Evolutionary conservation across 1,140 invertebrate species (phyloP).

Genomic region (Drosophila kurseongensis): DNA sequence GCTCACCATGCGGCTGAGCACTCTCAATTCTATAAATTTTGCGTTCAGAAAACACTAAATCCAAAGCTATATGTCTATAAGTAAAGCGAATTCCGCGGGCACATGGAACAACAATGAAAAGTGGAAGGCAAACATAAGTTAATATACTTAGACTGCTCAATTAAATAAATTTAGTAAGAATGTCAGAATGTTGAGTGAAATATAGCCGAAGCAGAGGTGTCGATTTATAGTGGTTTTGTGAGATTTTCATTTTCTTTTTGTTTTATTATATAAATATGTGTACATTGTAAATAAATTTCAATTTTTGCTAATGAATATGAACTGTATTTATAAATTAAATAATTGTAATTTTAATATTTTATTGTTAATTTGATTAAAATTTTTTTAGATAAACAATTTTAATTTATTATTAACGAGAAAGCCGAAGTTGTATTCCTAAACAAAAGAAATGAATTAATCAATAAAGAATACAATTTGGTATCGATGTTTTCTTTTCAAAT

Average conservation of each 20-base stretch:
- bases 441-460: no score
- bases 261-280: not conserved
- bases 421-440: no score
- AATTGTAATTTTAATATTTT: no score
- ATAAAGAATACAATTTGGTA: not conserved
- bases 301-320: no score
- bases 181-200: conserved; percentile 10
- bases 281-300: no score
- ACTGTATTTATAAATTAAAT: no score
- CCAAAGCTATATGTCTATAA: conserved; percentile 37
- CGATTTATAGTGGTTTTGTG: not conserved
- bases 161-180: conserved; percentile 66
- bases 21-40: conserved; percentile 30
- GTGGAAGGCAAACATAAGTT: conserved; percentile 50
- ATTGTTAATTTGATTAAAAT: no score
- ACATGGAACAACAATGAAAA: conserved; percentile 61
- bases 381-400: no score
- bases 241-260: not conserved
- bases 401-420: no score
- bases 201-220: conserved; percentile 1
- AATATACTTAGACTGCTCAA: conserved; percentile 70
- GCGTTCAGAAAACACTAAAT: conserved; percentile 31
- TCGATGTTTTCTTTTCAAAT: not conserved
- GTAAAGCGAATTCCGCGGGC: conserved; percentile 23
- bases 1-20: conserved; percentile 28